These are phyloP conservation scores for Cheirogaleus major DNA, from an alignment of 2,797 vertebrate species.

Conservation along the genomic window DNA sequence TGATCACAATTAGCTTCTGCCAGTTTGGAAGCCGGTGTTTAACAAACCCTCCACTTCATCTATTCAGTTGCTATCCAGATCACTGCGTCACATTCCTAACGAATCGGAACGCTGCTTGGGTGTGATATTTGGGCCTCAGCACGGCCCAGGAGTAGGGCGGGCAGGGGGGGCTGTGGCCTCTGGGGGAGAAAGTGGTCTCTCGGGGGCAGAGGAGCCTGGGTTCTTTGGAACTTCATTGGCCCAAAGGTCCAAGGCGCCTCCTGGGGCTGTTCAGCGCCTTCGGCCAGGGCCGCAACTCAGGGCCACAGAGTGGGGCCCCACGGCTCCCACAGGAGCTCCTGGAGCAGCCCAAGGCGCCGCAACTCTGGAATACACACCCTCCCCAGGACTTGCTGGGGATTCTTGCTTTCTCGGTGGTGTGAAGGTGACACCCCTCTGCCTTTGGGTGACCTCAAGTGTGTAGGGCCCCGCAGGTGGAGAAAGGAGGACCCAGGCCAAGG, in stretches of 20 bases:
- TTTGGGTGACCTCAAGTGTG: background rate
- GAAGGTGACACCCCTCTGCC: background rate
- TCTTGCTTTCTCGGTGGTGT: background rate
- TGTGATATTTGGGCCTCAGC: background rate
- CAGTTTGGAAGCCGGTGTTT: background rate
- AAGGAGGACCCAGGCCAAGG: background rate
- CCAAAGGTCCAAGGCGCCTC: background rate
- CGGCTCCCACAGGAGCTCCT: background rate
- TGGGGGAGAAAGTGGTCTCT: background rate
- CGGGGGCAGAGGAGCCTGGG: background rate
- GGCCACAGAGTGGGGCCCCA: background rate
- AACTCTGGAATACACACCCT: background rate
- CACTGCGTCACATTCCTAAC: too few relatives aligned
- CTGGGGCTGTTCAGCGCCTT: background rate
- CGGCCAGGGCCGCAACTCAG: background rate
- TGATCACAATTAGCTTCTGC: accelerated
- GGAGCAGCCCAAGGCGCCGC: background rate
- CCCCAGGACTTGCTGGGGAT: accelerated
- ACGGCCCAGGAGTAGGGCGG: background rate
- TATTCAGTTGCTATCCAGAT: background rate
- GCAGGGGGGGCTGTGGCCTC: background rate
- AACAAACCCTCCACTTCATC: background rate
- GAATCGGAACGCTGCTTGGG: background rate
- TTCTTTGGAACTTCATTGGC: background rate
- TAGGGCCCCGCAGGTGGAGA: too few relatives aligned